Base-by-base conservation (phyloP, 2,797 vertebrate species). In the Odontamblyopus rebecca region DNA sequence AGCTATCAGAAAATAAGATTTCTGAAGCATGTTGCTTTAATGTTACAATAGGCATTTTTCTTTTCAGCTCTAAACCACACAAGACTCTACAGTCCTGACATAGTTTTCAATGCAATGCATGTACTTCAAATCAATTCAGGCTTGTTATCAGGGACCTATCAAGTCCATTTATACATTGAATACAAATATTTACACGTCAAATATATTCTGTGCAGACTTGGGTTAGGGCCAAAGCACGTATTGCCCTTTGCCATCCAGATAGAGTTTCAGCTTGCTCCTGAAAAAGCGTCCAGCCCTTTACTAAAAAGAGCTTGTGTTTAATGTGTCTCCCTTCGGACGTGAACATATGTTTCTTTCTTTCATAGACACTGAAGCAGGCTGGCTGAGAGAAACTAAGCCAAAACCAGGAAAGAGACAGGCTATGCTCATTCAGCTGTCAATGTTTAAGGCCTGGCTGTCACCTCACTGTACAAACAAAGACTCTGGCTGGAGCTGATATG, bases 181-280 rank as follows among this genome's bases (percentile, higher is more conserved):
- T 87, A 86, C 91, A 93, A 94, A 94, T 94, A 93, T 94, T 94
- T 92, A 90, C 88, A 82, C 89, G 89, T 88, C 87, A 89, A 86
- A 92, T 92, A 88, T 87, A 90, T 89, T 89, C 81, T 71, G 85
- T 51, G 83, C 77, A 80, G 86, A 79, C 82, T 83, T 89, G 83
- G 85, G 81, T 68, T 3, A 0, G 57, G 29, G 91, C 92, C 90
- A 91, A 82, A 88, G 90, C 90, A 92, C 89, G 88, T 90, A 90
- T 89, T 88, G 85, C 82, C 90, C 86, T 89, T 89, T 90, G 82
- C 87, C 63, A 79, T 75, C 76, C 72, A 89, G 88, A 91, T 92
- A 82, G 86, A 74, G 90, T 93, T 93, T 90, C 90, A 89, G 83
- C 87, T 89, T 87, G 89, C 82, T 88, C 86, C 90, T 85, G 82